Conservation (phyloP, 2,797 vertebrate genomes). For the Meda fulgida region DNA sequence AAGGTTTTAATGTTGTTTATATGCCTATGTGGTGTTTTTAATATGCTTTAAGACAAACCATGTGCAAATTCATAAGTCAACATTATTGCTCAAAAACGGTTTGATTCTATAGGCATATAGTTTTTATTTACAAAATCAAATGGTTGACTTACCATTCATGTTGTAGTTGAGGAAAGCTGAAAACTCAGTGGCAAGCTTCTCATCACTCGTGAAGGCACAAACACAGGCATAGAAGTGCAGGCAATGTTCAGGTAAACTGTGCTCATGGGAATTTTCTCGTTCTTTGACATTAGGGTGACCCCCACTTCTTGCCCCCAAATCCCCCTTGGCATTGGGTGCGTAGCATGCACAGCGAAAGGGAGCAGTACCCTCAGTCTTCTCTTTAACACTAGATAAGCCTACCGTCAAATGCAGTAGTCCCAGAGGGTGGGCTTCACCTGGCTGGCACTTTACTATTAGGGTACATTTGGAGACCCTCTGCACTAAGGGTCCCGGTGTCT, state of each 20-base stretch:
- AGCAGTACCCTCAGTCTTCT: slow-evolving; percentile 47
- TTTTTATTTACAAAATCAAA: background rate
- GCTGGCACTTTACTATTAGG: slow-evolving; percentile 90
- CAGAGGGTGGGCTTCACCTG: slow-evolving; percentile 81
- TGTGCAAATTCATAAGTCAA: too few relatives aligned
- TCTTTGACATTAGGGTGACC: background rate
- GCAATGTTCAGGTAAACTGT: slow-evolving; percentile 69
- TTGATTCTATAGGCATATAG: too few relatives aligned
- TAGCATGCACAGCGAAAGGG: slow-evolving; percentile 75
- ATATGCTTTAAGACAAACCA: too few relatives aligned
- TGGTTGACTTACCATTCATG: slow-evolving; percentile 72
- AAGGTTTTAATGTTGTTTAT: too few relatives aligned
- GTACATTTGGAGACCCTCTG: slow-evolving; percentile 85
- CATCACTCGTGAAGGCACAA: slow-evolving; percentile 91
- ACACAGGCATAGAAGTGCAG: slow-evolving; percentile 94
- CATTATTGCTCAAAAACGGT: too few relatives aligned
- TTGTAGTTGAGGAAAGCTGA: slow-evolving; percentile 82
- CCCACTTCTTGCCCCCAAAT: slow-evolving; percentile 17
- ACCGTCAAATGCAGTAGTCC: slow-evolving; percentile 89
- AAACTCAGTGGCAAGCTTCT: slow-evolving; percentile 87
- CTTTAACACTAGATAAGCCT: slow-evolving; percentile 62
- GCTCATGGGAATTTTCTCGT: background rate
- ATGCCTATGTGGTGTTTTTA: too few relatives aligned
- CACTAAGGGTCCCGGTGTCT: slow-evolving; percentile 88
- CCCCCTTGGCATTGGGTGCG: slow-evolving; percentile 40